phyloP scores from a whole-genome alignment of 2,888 invertebrate species.

The Megastigmus dorsalis region DNA sequence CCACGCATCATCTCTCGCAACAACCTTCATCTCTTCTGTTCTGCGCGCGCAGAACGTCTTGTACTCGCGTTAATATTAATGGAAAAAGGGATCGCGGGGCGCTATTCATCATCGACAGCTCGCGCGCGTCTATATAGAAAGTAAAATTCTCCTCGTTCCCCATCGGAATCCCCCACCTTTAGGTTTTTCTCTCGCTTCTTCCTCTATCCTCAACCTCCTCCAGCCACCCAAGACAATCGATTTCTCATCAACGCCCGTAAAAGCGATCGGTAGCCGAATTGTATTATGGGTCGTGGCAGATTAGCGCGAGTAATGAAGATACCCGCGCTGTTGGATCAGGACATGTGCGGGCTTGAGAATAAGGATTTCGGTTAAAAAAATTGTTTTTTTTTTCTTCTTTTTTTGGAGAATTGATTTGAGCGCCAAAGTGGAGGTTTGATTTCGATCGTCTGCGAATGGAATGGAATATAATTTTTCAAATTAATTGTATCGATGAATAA shows the following conservation, averaged over 20 bases:
- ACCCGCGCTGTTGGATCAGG: no score
- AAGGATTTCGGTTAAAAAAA: no score
- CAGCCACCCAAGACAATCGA: constrained; percentile 37
- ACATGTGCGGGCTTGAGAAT: no score
- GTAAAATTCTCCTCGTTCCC: constrained; percentile 8
- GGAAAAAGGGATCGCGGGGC: constrained; percentile 10
- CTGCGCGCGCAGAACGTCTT: constrained; percentile 33
- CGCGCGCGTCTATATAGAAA: not conserved
- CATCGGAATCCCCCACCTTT: constrained; percentile 8
- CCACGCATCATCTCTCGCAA: no score
- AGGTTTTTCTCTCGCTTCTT: not conserved
- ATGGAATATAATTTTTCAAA: no score
- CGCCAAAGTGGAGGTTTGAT: no score
- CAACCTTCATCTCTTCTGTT: not conserved
- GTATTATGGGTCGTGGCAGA: constrained; percentile 5
- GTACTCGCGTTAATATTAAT: constrained; percentile 34
- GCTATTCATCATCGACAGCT: constrained; percentile 32
- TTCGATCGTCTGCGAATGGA: no score
- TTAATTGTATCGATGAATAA: no score
- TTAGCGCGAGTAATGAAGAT: constrained; percentile 28
- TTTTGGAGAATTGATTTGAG: no score
- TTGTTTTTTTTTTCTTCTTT: no score
- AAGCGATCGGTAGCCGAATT: constrained; percentile 11
- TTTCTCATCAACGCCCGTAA: constrained; percentile 30
- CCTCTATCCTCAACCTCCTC: no score